Evolutionary conservation across 2,113 vertebrate genomes (phyloP), one percentile per base, ranked within the genome.

Genomic region (Malurus elegans): DNA sequence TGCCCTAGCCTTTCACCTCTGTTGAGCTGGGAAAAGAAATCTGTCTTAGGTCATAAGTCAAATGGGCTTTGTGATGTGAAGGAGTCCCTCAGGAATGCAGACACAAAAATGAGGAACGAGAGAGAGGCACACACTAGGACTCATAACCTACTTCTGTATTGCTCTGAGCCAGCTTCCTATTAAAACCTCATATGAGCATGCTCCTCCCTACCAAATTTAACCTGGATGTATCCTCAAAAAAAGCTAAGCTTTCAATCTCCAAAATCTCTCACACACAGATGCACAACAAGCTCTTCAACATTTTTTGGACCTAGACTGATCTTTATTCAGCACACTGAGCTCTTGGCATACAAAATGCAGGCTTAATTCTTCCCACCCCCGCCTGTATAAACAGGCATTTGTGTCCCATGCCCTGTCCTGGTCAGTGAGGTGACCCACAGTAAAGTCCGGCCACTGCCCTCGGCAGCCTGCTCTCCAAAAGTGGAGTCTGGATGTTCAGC

Each of bases 1-100:
- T 86, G 69, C 79, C 50, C n/a, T 90, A 38, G 54, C 76, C 91
- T 95, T 95, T 92, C 76, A 86, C 82, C 81, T 73, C 79, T 73
- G 45, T 31, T 75, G 67, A 90, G 88, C 67, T 90, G 44, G 26
- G 42, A 78, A 86, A 90, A 66, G 86, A 81, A 44, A 44, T 86
- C 40, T 85, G 80, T 36, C 32, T 72, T 82, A 62, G 57, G 79
- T 85, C 83, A n/a, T 42, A 92, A 86, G 86, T 88, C 89, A 95
- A 95, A 94, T 40, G n/a, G 71, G 58, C 82, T 86, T 62, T 4
- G 2, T 81, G 69, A 87, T 87, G 79, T 18, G 54, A 92, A 84
- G 62, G 56, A 88, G 82, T 93, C 90, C 70, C 92, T 94, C 72
- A 83, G 79, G 90, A 94, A 67, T 0, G 1, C 60, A 79, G 57